These are phyloP conservation scores for Chironomus striatipennis DNA, from an alignment of 1,140 invertebrate genomes.

Conservation along the genomic window DNA sequence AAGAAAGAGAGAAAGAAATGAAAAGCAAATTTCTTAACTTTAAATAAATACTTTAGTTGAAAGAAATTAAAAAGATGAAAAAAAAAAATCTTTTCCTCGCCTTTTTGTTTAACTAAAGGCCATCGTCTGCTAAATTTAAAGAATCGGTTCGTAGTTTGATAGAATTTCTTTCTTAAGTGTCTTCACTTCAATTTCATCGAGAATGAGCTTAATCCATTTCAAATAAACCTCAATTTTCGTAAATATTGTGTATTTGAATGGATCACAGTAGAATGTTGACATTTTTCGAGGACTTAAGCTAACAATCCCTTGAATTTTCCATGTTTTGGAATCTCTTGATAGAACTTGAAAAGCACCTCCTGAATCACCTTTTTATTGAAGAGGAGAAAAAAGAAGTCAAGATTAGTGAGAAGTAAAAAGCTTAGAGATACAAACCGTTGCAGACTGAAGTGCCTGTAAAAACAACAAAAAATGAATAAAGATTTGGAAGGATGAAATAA, in stretches of 20 bases:
- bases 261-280: conserved; percentile 38
- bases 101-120: too few relatives aligned
- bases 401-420: too few relatives aligned
- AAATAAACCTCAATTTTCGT: conserved; percentile 40
- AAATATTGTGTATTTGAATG: conserved; percentile 40
- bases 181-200: conserved; percentile 1
- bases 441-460: neutral
- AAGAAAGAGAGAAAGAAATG: too few relatives aligned
- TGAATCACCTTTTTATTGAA: conserved; percentile 36
- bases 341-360: conserved; percentile 40
- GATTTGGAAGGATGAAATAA: conserved; percentile 36
- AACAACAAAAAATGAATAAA: neutral
- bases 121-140: neutral
- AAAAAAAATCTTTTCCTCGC: too few relatives aligned
- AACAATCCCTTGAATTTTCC: conserved; percentile 42
- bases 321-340: conserved; percentile 29
- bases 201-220: conserved; percentile 29
- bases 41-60: too few relatives aligned
- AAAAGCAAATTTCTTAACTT: too few relatives aligned
- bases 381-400: neutral
- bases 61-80: too few relatives aligned
- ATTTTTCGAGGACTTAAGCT: conserved; percentile 41
- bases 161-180: neutral
- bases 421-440: neutral
- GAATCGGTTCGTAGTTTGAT: neutral